These are phyloP conservation scores for Schlechtendalia chinensis DNA, from an alignment of 1,140 invertebrate genomes.

Conservation along the genomic window DNA sequence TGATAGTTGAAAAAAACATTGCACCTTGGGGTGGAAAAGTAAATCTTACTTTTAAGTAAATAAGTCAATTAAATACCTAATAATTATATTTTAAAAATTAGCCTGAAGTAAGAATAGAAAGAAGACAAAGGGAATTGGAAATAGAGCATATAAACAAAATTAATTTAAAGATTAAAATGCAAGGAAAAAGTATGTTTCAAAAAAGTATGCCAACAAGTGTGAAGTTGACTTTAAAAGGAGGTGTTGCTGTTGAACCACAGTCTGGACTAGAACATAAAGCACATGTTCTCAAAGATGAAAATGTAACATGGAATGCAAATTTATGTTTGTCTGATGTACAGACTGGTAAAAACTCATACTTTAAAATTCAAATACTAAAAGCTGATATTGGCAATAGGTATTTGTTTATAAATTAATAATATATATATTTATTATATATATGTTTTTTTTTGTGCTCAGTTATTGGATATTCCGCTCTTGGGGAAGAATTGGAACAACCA, in stretches of 20 bases:
- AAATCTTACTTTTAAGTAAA: slow-evolving; percentile 18
- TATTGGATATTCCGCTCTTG: slow-evolving; percentile 87
- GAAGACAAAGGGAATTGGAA: slow-evolving; percentile 43
- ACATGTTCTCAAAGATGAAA: slow-evolving; percentile 71
- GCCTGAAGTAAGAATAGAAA: slow-evolving; percentile 60
- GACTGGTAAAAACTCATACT: slow-evolving; percentile 87
- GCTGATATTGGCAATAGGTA: slow-evolving; percentile 67
- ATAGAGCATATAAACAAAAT: neutral
- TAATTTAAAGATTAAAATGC: slow-evolving; percentile 16
- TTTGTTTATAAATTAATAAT: no score
- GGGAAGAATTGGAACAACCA: slow-evolving; percentile 93
- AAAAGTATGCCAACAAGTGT: slow-evolving; percentile 59
- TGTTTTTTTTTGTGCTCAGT: slow-evolving; percentile 57
- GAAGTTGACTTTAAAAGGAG: slow-evolving; percentile 81
- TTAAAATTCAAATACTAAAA: slow-evolving; percentile 90
- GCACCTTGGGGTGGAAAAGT: slow-evolving; percentile 61
- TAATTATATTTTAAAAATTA: slow-evolving; percentile 52
- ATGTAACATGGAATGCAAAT: slow-evolving; percentile 73
- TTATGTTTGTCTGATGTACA: slow-evolving; percentile 84
- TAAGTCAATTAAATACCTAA: neutral
- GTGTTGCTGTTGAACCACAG: slow-evolving; percentile 85
- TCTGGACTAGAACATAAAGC: slow-evolving; percentile 75
- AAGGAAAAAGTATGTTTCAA: slow-evolving; percentile 51
- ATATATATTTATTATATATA: slow-evolving; percentile 49
- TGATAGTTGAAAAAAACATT: slow-evolving; percentile 58